Evolutionary conservation across 2,797 vertebrate species (phyloP).

Genomic region (Ambastaia sidthimunki): DNA sequence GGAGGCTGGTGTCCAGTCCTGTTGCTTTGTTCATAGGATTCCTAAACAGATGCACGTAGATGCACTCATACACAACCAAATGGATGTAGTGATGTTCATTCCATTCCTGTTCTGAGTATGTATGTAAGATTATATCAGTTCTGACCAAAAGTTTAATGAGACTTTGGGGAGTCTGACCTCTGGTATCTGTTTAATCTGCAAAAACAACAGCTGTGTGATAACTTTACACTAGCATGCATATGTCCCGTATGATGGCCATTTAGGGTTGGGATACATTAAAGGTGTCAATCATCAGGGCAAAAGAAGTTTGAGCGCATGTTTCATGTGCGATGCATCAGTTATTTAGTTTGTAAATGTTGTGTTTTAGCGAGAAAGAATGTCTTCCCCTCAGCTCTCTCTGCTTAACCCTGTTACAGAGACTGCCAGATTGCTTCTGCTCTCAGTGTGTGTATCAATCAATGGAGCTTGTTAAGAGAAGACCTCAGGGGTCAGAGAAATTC

Average conservation of each 20-base stretch:
- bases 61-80: conserved; percentile 47
- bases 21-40: conserved; percentile 72
- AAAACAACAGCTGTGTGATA: conserved; percentile 70
- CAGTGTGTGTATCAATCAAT: conserved; percentile 82
- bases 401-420: conserved; percentile 77
- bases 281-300: conserved; percentile 65
- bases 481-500: conserved; percentile 79
- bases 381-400: conserved; percentile 67
- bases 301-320: conserved; percentile 66
- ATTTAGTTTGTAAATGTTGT: conserved; percentile 80
- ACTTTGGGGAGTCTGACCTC: conserved; percentile 68
- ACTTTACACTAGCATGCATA: conserved; percentile 44
- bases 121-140: conserved; percentile 78
- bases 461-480: conserved; percentile 78
- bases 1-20: conserved; percentile 74
- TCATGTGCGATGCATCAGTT: conserved; percentile 69
- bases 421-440: conserved; percentile 64
- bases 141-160: conserved; percentile 76
- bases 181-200: conserved; percentile 71
- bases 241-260: conserved; percentile 68
- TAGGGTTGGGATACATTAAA: conserved; percentile 71
- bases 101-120: conserved; percentile 66
- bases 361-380: conserved; percentile 62
- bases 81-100: conserved; percentile 59
- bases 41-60: conserved; percentile 41